Evolutionary conservation across 2,113 vertebrate genomes (phyloP).

Genomic region (Lepus americanus): DNA sequence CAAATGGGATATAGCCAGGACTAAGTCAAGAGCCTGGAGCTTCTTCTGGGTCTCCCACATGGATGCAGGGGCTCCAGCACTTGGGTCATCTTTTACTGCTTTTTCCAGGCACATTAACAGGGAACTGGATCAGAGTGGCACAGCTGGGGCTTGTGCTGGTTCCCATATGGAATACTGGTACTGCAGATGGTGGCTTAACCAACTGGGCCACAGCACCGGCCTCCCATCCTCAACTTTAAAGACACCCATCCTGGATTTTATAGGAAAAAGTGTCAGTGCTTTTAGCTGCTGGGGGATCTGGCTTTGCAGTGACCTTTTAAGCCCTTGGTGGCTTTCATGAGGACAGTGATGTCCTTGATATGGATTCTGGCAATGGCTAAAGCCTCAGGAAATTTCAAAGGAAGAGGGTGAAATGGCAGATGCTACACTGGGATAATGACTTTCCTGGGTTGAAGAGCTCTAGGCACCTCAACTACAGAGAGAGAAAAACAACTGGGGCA

Average conservation of each 20-base stretch:
- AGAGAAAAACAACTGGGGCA: background rate
- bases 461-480: background rate
- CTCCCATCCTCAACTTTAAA: background rate
- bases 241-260: background rate
- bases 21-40: no score
- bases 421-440: background rate
- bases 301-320: conserved; percentile 7
- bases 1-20: no score
- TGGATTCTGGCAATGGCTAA: background rate
- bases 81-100: no score
- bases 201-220: no score
- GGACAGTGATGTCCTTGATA: background rate
- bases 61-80: no score
- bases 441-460: background rate
- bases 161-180: no score
- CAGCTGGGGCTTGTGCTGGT: no score
- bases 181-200: no score
- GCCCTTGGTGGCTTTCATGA: background rate
- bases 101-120: no score
- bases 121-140: no score
- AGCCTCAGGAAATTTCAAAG: background rate
- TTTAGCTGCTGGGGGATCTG: background rate
- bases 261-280: background rate
- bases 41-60: no score
- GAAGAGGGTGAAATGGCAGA: background rate